These are phyloP conservation scores for Hypotaenidia okinawae DNA, from an alignment of 2,797 vertebrate genomes.

Conservation along the genomic window DNA sequence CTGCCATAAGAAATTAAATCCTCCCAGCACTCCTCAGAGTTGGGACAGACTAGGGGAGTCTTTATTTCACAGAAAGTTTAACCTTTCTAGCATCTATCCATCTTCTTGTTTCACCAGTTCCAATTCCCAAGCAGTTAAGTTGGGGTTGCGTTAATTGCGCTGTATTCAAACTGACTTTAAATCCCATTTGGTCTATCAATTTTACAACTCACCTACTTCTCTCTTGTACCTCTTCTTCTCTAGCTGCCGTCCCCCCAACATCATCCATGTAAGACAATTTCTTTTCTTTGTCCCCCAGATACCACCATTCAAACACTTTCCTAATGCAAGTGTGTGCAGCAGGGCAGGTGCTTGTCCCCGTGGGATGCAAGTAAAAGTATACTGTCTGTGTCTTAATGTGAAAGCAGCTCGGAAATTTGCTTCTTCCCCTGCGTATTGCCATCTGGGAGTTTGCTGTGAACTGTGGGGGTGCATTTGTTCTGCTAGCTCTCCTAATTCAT, in stretches of 20 bases:
- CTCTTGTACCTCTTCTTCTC: not conserved
- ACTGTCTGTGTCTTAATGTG: conserved; percentile 23
- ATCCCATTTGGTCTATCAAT: not conserved
- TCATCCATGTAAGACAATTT: not conserved
- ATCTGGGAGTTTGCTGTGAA: conserved; percentile 10
- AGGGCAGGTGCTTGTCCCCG: conserved; percentile 14
- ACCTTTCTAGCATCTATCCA: not conserved
- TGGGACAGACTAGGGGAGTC: not conserved
- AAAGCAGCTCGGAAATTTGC: conserved; percentile 8
- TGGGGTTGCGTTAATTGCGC: not conserved
- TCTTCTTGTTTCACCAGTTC: not conserved
- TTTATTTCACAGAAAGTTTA: conserved; percentile 29
- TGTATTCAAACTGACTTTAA: not conserved
- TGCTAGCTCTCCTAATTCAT: not conserved
- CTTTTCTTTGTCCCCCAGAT: not conserved
- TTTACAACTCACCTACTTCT: conserved; percentile 15
- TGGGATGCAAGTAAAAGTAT: conserved; percentile 22
- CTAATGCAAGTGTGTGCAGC: not conserved
- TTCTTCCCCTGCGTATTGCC: conserved; percentile 17
- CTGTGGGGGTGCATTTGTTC: not conserved
- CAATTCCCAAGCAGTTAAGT: not conserved
- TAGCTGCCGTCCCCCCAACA: accelerated
- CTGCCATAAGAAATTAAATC: conserved; percentile 21
- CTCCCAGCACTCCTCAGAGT: not conserved
- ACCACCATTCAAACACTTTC: not conserved